phyloP scores from a whole-genome alignment of 2,888 invertebrate genomes.

The Drosophila paramelanica region DNA sequence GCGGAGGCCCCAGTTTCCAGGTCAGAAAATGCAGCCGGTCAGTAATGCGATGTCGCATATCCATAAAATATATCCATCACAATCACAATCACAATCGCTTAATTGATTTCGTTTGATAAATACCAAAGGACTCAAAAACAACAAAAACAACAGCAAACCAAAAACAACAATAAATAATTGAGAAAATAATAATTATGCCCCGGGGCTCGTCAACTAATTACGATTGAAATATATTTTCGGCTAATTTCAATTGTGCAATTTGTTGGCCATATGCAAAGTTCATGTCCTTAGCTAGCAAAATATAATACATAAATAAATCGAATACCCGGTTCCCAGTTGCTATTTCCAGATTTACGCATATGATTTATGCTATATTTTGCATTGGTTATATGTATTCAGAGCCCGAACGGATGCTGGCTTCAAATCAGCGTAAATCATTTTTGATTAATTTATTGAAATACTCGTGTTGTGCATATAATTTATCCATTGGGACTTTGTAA shows the following conservation, averaged over 20 bases:
- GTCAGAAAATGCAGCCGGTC: conserved; percentile 33
- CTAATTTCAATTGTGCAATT: conserved; percentile 56
- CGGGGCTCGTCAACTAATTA: conserved; percentile 45
- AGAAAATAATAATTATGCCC: conserved; percentile 16
- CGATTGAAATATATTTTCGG: conserved; percentile 36
- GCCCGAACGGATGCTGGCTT: conserved; percentile 13
- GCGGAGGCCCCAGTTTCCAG: conserved; percentile 10
- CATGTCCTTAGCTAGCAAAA: not conserved
- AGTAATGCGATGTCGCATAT: conserved; percentile 26
- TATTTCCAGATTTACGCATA: conserved; percentile 4
- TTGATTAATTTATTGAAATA: conserved; percentile 44
- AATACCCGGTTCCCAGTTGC: not conserved
- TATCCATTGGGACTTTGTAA: not conserved
- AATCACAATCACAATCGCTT: conserved; percentile 41
- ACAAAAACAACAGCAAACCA: not conserved
- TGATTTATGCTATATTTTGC: conserved; percentile 17
- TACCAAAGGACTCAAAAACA: conserved; percentile 1
- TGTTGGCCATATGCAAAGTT: conserved; percentile 14
- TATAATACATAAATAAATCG: not conserved
- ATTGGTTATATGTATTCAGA: conserved; percentile 10
- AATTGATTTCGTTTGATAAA: conserved; percentile 38
- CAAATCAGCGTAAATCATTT: conserved; percentile 54
- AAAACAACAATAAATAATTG: not conserved
- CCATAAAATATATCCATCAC: conserved; percentile 63
- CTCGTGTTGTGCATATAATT: conserved; percentile 7